Conservation (phyloP, 2,888 invertebrate genomes). For the Andricus quercusramuli region DNA sequence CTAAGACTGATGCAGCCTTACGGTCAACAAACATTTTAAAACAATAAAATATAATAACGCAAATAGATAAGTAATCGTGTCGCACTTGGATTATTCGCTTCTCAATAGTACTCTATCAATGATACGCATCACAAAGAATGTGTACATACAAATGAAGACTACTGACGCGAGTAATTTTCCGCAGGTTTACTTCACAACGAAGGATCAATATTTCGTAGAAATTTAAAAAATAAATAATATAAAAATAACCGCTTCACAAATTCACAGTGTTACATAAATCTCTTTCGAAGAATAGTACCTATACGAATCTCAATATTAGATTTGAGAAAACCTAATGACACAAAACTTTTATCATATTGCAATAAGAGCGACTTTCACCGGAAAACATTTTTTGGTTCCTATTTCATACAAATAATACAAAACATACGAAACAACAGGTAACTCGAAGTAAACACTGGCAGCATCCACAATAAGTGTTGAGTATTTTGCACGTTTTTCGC, state of each 20-base stretch:
- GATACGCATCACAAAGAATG: constrained; percentile 23
- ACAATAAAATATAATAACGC: constrained; percentile 48
- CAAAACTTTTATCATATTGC: constrained; percentile 1
- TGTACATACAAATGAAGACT: constrained; percentile 4
- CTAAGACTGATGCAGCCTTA: constrained; percentile 56
- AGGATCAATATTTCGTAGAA: not conserved
- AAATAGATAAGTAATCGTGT: constrained; percentile 53
- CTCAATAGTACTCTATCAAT: constrained; percentile 2
- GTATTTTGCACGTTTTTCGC: constrained; percentile 34
- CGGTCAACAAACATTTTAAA: constrained; percentile 48
- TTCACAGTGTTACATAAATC: constrained; percentile 9
- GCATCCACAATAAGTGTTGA: constrained; percentile 30
- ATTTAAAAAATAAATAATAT: constrained; percentile 39
- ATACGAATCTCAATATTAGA: not conserved
- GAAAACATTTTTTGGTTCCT: not conserved
- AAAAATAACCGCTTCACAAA: constrained; percentile 20
- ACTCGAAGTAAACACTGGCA: constrained; percentile 38
- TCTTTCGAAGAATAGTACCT: constrained; percentile 3
- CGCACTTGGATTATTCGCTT: constrained; percentile 51
- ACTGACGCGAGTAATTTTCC: not conserved
- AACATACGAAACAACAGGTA: constrained; percentile 34
- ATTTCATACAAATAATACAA: constrained; percentile 26
- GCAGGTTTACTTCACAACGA: not conserved
- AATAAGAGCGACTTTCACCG: constrained; percentile 2
- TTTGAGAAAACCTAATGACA: constrained; percentile 5